A percentile compares a stretch with the other conserved stretches of the same genome.
Conservation (phyloP, 2,888 invertebrate genomes). For the Seira musarum region DNA sequence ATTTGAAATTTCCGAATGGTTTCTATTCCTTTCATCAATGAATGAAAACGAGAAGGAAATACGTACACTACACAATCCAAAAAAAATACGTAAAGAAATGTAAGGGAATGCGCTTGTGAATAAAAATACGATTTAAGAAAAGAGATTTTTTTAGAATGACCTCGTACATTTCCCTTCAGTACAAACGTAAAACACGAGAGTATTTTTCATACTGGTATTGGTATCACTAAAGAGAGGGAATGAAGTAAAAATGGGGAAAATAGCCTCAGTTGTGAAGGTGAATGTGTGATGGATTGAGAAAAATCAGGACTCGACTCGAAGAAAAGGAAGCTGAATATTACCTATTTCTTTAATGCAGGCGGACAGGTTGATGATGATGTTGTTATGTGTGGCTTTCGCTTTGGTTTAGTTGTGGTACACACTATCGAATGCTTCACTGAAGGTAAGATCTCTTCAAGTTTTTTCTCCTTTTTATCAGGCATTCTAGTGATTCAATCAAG, state of each 20-base stretch:
- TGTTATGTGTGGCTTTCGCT: constrained; percentile 4
- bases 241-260: constrained; percentile 12
- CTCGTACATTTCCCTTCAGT: background rate
- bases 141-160: background rate
- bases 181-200: background rate
- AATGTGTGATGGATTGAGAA: background rate
- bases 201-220: constrained; percentile 26
- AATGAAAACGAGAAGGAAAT: background rate
- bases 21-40: background rate
- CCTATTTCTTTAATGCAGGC: constrained; percentile 15
- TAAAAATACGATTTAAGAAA: constrained; percentile 3
- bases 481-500: constrained; percentile 59
- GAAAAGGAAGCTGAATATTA: constrained; percentile 24
- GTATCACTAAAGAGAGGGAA: constrained; percentile 30
- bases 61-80: constrained; percentile 16
- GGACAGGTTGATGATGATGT: constrained; percentile 34
- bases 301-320: background rate
- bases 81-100: constrained; percentile 20
- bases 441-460: background rate
- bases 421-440: too few species aligned
- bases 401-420: too few species aligned
- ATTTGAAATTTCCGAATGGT: constrained; percentile 33
- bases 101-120: background rate
- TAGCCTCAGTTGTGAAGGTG: background rate
- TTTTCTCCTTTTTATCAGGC: constrained; percentile 33